Conservation (phyloP, 1,140 invertebrate species). For the Marisa cornuarietis region DNA sequence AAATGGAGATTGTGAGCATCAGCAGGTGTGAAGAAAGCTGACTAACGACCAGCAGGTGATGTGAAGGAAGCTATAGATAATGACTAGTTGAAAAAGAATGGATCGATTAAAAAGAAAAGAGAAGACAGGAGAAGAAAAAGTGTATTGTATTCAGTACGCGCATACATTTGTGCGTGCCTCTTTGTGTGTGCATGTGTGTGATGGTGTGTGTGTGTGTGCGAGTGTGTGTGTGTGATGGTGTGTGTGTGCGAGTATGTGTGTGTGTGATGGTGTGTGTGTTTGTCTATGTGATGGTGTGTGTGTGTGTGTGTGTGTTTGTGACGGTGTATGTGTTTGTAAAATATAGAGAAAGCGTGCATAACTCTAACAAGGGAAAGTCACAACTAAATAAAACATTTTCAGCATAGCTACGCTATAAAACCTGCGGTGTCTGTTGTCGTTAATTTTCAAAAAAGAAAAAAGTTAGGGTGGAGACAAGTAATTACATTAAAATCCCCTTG, state of each 20-base stretch:
- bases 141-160: too few species aligned
- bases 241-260: neutral
- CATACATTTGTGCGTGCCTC: neutral
- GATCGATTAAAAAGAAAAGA: neutral
- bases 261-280: conserved; percentile 7
- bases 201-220: neutral
- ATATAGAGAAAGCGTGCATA: neutral
- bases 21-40: neutral
- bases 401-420: too few species aligned
- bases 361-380: too few species aligned
- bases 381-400: too few species aligned
- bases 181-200: conserved; percentile 7
- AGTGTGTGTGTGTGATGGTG: neutral
- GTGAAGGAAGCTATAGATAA: neutral
- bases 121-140: neutral
- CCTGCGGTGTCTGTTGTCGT: too few species aligned
- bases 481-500: too few species aligned
- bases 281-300: conserved; percentile 1
- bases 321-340: too few species aligned
- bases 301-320: neutral
- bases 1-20: neutral
- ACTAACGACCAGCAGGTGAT: neutral
- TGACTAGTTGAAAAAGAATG: neutral
- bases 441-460: too few species aligned
- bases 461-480: too few species aligned